These are phyloP conservation scores for Pteronura brasiliensis DNA, from an alignment of 2,113 vertebrate genomes.

Conservation along the genomic window DNA sequence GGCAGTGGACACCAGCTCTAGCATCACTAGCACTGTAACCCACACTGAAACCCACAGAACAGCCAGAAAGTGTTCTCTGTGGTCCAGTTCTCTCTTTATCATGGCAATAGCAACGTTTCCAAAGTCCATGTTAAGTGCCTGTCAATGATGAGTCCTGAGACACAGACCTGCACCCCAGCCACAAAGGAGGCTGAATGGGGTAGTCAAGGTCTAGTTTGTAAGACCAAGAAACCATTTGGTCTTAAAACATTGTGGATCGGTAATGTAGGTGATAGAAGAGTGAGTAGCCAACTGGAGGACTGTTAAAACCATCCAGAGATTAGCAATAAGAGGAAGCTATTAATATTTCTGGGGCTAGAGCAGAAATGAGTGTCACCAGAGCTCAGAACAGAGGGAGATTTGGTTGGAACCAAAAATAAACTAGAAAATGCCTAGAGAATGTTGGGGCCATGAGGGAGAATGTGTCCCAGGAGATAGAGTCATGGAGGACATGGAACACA, in stretches of 20 bases:
- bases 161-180: background rate
- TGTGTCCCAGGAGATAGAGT: background rate
- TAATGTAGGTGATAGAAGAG: background rate
- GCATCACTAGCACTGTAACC: background rate
- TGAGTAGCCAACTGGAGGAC: background rate
- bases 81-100: background rate
- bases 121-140: background rate
- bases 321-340: background rate
- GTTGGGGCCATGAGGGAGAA: background rate
- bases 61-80: background rate
- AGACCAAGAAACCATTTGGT: background rate
- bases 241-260: background rate
- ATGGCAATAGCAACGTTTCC: background rate
- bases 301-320: background rate
- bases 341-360: background rate
- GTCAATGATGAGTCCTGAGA: background rate
- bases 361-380: background rate
- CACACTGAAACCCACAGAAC: rapidly evolving
- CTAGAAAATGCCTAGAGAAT: background rate
- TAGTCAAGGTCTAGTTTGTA: background rate
- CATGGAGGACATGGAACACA: background rate
- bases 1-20: background rate
- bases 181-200: background rate
- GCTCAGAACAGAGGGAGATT: background rate
- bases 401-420: background rate